A percentile compares a stretch with the other conserved stretches of the same genome.
Conservation (phyloP, 2,888 invertebrate species). For the Perizoma flavofasciatum region DNA sequence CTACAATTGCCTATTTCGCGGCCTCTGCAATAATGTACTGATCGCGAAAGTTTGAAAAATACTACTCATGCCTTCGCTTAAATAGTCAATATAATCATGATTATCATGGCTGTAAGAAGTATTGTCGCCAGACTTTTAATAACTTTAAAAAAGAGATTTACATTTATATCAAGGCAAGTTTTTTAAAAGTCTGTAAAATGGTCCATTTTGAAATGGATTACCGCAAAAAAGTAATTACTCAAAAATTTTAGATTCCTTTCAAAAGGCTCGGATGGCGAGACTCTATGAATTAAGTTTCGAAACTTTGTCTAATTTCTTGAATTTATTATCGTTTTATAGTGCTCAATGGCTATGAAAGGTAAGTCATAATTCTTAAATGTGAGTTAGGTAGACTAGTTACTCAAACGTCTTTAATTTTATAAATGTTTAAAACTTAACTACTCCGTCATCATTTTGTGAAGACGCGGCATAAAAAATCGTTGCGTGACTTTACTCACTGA, state of each 20-base stretch:
- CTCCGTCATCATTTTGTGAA: no score
- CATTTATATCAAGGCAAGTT: conserved; percentile 49
- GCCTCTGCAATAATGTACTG: no score
- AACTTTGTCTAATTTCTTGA: conserved; percentile 55
- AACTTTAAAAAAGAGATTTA: no score
- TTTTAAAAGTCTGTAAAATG: conserved; percentile 43
- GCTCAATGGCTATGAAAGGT: conserved; percentile 45
- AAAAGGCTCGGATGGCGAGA: conserved; percentile 48
- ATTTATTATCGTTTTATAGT: conserved; percentile 49
- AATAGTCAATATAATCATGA: not conserved
- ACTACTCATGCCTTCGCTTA: no score
- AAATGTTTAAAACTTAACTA: no score
- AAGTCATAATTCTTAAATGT: conserved; percentile 32
- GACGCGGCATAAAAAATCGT: no score
- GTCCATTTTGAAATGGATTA: conserved; percentile 54
- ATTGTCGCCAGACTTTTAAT: no score
- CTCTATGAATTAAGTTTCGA: conserved; percentile 52
- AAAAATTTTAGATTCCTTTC: conserved; percentile 56
- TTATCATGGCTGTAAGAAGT: not conserved
- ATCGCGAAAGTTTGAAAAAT: no score
- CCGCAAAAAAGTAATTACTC: conserved; percentile 56
- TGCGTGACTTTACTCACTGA: no score
- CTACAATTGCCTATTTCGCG: no score
- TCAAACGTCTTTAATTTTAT: no score
- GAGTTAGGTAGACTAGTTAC: no score